These are phyloP conservation scores for Muschampia plurimacula DNA, from an alignment of 2,888 invertebrate genomes.

Conservation along the genomic window DNA sequence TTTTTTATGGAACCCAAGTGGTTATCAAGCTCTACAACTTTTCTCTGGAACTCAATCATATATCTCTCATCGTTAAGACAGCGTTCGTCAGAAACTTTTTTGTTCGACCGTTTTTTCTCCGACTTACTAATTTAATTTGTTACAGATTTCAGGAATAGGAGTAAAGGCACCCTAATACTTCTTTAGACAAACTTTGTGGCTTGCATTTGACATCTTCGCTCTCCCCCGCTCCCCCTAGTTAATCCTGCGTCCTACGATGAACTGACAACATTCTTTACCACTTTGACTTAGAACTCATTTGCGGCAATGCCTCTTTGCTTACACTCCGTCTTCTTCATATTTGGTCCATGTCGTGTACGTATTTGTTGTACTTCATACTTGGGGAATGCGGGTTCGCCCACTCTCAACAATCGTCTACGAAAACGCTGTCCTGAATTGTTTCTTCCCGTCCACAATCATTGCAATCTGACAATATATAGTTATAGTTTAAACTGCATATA, in stretches of 20 bases:
- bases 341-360: background rate
- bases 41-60: too few relatives aligned
- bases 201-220: too few relatives aligned
- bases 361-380: background rate
- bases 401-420: slow-evolving; percentile 14
- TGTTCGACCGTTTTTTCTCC: too few relatives aligned
- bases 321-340: background rate
- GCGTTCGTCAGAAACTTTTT: too few relatives aligned
- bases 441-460: slow-evolving; percentile 17
- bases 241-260: background rate
- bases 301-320: background rate
- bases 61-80: too few relatives aligned
- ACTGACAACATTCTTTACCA: background rate
- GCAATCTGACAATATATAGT: slow-evolving; percentile 15
- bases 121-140: too few relatives aligned
- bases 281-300: background rate
- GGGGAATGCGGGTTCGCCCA: slow-evolving; percentile 14
- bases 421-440: slow-evolving; percentile 9
- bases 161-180: background rate
- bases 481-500: slow-evolving; percentile 13
- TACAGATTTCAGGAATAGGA: too few relatives aligned
- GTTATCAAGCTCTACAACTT: too few relatives aligned
- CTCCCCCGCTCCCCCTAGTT: too few relatives aligned
- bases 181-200: background rate
- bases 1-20: too few relatives aligned